Conservation (phyloP, 2,888 invertebrate genomes). For the Pristionchus arcanus region DNA sequence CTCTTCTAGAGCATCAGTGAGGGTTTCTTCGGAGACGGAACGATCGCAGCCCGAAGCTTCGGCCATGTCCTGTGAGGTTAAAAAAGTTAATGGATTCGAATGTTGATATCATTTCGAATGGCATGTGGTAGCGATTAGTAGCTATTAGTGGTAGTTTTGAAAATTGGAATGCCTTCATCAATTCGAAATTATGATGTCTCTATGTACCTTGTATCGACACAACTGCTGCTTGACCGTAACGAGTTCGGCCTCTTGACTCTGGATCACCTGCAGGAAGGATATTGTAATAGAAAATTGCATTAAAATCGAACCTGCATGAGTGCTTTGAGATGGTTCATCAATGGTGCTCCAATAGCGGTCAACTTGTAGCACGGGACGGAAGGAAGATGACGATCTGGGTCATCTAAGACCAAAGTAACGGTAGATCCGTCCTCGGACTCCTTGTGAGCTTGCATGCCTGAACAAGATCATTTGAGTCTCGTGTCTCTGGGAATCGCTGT, state of each 20-base stretch:
- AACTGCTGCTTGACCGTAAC: conserved; percentile 70
- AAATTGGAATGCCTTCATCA: not conserved
- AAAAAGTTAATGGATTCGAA: too few species aligned
- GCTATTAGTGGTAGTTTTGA: too few species aligned
- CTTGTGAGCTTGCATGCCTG: conserved; percentile 69
- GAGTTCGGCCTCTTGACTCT: conserved; percentile 75
- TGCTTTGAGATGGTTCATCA: conserved; percentile 79
- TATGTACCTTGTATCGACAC: conserved; percentile 67
- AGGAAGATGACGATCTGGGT: conserved; percentile 66
- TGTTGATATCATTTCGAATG: too few species aligned
- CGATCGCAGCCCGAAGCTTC: conserved; percentile 69
- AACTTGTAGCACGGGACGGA: conserved; percentile 77
- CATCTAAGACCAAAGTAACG: conserved; percentile 63
- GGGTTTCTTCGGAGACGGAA: conserved; percentile 75
- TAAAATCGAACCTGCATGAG: conserved; percentile 70
- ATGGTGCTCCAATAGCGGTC: conserved; percentile 78
- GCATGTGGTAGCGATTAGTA: too few species aligned
- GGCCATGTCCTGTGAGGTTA: conserved; percentile 66
- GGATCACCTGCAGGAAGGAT: conserved; percentile 61
- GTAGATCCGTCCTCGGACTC: conserved; percentile 67
- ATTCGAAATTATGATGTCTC: not conserved
- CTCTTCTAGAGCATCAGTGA: conserved; percentile 68
- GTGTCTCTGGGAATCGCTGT: not conserved
- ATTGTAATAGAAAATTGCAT: not conserved
- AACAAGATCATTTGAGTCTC: not conserved